These are phyloP conservation scores for Bothrops jararaca DNA, from an alignment of 2,113 vertebrate genomes.

Conservation along the genomic window DNA sequence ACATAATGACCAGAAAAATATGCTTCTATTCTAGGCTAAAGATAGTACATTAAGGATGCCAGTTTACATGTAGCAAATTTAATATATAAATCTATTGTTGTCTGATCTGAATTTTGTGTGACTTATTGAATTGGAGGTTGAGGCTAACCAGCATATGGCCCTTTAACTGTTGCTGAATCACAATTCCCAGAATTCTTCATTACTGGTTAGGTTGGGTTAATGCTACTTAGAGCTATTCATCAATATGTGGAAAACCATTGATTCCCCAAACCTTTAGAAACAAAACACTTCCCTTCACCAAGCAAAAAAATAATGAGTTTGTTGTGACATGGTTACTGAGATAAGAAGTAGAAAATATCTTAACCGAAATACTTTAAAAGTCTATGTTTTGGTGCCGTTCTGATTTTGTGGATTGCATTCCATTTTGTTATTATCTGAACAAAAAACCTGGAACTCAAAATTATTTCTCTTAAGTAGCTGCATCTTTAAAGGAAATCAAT, in stretches of 20 bases:
- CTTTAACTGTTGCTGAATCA: background rate
- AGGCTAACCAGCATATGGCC: background rate
- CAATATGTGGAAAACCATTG: background rate
- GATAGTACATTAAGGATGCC: background rate
- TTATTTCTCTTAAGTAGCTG: background rate
- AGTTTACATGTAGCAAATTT: background rate
- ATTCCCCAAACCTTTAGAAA: background rate
- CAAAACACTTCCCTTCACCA: background rate
- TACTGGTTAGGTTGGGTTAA: background rate
- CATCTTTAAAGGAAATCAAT: constrained; percentile 16
- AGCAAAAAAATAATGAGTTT: background rate
- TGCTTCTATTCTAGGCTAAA: background rate
- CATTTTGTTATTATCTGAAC: background rate
- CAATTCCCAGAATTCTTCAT: background rate
- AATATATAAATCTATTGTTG: background rate
- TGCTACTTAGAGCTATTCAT: background rate
- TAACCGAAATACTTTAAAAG: background rate
- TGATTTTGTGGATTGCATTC: background rate
- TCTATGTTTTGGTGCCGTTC: background rate
- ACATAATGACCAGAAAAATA: background rate
- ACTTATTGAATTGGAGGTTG: background rate
- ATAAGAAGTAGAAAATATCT: background rate
- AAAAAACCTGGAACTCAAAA: background rate
- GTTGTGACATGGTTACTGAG: background rate
- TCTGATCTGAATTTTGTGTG: background rate